Evolutionary conservation across 1,140 invertebrate species (phyloP).

Genomic region (Nomia melanderi): DNA sequence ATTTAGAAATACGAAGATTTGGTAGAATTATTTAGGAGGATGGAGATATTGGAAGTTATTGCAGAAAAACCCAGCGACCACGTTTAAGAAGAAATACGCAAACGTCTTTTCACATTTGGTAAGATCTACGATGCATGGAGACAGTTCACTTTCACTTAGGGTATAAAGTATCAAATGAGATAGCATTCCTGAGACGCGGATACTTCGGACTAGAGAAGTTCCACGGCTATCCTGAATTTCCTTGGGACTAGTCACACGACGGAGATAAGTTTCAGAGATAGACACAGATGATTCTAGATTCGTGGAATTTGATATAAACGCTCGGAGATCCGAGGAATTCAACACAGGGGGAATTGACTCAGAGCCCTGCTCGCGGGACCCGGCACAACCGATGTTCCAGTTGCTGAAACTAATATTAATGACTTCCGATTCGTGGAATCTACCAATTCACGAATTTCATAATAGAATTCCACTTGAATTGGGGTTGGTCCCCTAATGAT

Average conservation of each 20-base stretch:
- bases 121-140: too few relatives aligned
- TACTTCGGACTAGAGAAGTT: background rate
- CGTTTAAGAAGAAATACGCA: too few relatives aligned
- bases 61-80: too few relatives aligned
- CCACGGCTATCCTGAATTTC: background rate
- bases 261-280: background rate
- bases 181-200: background rate
- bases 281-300: background rate
- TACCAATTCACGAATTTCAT: background rate
- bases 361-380: background rate
- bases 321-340: background rate
- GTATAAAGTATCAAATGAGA: background rate
- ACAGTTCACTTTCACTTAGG: background rate
- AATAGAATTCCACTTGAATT: background rate
- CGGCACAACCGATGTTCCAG: background rate
- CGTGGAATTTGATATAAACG: background rate
- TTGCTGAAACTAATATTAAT: slow-evolving; percentile 3
- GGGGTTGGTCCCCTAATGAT: too few relatives aligned
- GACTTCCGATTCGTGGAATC: slow-evolving; percentile 3
- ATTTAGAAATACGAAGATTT: too few relatives aligned
- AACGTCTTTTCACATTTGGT: too few relatives aligned
- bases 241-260: background rate
- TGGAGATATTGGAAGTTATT: too few relatives aligned
- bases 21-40: too few relatives aligned
- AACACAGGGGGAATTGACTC: background rate